Conservation (phyloP, 2,113 vertebrate species). For the Mesitornis unicolor region DNA sequence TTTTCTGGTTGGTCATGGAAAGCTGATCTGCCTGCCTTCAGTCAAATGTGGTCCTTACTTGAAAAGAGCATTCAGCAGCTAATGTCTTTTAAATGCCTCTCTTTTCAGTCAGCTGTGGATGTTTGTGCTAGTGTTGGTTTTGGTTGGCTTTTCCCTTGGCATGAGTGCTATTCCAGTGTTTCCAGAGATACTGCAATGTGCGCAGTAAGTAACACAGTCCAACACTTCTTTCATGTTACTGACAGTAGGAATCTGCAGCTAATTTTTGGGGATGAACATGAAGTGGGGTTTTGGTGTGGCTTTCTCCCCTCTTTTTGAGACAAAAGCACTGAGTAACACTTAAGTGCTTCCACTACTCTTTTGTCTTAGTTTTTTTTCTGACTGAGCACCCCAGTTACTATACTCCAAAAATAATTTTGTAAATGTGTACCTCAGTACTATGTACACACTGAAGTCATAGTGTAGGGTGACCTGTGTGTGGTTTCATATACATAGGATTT, state of each 20-base stretch:
- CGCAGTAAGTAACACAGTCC: constrained; percentile 81
- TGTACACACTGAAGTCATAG: not conserved
- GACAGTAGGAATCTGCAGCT: not conserved
- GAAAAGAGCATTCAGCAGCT: not conserved
- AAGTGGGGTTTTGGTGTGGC: not conserved
- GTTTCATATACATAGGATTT: not conserved
- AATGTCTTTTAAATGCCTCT: not conserved
- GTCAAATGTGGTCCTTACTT: not conserved
- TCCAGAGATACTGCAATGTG: constrained; percentile 86
- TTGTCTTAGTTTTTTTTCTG: not conserved
- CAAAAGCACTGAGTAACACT: not conserved
- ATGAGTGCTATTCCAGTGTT: constrained; percentile 87
- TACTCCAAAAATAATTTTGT: not conserved
- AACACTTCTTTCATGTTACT: not conserved
- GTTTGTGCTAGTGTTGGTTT: constrained; percentile 80
- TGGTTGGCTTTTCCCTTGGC: constrained; percentile 86
- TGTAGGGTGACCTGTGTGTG: not conserved
- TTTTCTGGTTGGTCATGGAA: not conserved
- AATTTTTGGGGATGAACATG: not conserved
- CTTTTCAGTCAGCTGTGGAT: constrained; percentile 90
- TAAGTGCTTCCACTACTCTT: not conserved
- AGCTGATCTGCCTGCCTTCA: not conserved
- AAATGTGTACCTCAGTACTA: not conserved
- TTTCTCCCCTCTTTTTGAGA: not conserved
- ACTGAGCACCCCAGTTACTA: not conserved